Base-by-base conservation (phyloP, 2,113 vertebrate species). In the Callithrix jacchus region DNA sequence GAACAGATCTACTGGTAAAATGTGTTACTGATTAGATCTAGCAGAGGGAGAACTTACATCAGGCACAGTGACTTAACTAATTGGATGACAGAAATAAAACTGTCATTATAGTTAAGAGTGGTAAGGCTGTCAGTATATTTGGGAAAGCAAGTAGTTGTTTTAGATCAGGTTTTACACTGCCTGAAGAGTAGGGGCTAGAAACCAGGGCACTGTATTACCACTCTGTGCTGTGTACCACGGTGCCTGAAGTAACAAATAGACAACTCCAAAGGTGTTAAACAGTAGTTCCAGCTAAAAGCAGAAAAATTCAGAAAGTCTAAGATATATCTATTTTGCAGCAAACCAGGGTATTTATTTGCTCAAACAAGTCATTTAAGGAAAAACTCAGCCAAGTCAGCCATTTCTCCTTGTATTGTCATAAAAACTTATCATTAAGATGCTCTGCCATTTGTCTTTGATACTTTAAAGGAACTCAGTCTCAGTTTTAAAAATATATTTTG, bases 21-120 rank as follows among this genome's bases (percentile, higher is more conserved):
- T 93, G 74, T 95, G 93, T 82, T 95, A 70, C 27, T 93, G 93
- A 87, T 97, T 97, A 94, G 32, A 92, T 86, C 87, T 89, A 85
- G 47, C 93, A 71, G 77, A 92, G 13, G 64, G 56, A 95, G 73
- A 87, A 87, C 58, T 58, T 52, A 8, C 49, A 83, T 56, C 20
- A 81, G 86, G 40, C 11, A 68, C 35, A 37, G 45, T 20, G 64
- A 79, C 25, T 83, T 74, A 71, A 16, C 70, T 94, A 77, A 96
- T 42, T 61, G 56, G 68, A 58, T 14, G 30, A n/a, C 45, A 87
- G 66, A 93, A 76, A 7, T n/a, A 89, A 87, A 76, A 64, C 37
- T 94, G 21, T 45, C 70, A 32, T 54, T 61, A 66, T 86, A 70
- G 76, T 77, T 23, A 80, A 42, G 58, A 89, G 35, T 54, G 11